Evolutionary conservation across 1,140 invertebrate genomes (phyloP).

Genomic region (Drosophila burlai): DNA sequence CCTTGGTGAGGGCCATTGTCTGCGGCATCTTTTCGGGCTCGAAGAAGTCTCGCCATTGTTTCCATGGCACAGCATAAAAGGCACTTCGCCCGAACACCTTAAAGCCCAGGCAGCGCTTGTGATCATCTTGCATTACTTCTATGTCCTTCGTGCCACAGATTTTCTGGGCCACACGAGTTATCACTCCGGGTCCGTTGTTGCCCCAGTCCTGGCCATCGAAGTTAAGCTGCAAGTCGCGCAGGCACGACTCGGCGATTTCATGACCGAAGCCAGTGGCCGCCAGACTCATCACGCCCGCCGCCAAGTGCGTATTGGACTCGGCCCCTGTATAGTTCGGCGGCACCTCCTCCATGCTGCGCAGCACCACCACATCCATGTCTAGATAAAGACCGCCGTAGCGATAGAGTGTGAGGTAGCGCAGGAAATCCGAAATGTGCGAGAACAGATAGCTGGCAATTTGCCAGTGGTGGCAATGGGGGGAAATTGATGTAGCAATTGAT

Average conservation of each 20-base stretch:
- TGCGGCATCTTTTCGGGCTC: slow-evolving; percentile 85
- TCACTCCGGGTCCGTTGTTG: slow-evolving; percentile 90
- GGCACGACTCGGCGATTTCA: slow-evolving; percentile 86
- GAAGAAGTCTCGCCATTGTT: slow-evolving; percentile 88
- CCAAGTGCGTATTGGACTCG: slow-evolving; percentile 87
- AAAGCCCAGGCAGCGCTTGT: slow-evolving; percentile 88
- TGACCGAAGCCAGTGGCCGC: slow-evolving; percentile 87
- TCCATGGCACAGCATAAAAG: slow-evolving; percentile 90
- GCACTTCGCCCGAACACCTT: slow-evolving; percentile 87
- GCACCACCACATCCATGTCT: slow-evolving; percentile 91
- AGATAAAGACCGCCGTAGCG: slow-evolving; percentile 92
- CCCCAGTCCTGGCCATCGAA: slow-evolving; percentile 90
- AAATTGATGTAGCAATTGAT: background rate
- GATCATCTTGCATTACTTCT: slow-evolving; percentile 86
- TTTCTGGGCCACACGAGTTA: slow-evolving; percentile 88
- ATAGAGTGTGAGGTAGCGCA: slow-evolving; percentile 90
- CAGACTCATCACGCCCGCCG: slow-evolving; percentile 89
- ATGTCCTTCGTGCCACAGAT: slow-evolving; percentile 87
- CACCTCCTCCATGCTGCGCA: slow-evolving; percentile 87
- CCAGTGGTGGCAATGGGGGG: background rate
- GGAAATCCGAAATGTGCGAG: slow-evolving; percentile 89
- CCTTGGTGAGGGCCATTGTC: slow-evolving; percentile 86
- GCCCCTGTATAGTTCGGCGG: slow-evolving; percentile 88
- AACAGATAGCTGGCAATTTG: slow-evolving; percentile 62
- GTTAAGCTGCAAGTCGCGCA: slow-evolving; percentile 87